Base-by-base conservation (phyloP, 2,888 invertebrate species). In the Shargacucullia verbasci region DNA sequence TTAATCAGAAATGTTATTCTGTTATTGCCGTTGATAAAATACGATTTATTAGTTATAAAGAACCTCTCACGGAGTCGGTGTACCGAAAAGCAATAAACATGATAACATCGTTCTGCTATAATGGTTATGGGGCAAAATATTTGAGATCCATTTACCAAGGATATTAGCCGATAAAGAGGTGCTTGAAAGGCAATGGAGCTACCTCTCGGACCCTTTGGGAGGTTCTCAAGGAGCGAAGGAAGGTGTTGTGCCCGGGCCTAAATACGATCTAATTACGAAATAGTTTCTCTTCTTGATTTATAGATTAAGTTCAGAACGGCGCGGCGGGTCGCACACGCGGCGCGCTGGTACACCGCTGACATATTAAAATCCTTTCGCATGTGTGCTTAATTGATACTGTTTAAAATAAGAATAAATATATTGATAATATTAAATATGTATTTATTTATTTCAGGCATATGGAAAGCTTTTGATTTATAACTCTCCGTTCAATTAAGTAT, bases 241-340 rank as follows among this genome's bases (percentile, higher is more conserved):
- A 91, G 93, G 92, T 93, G 92, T 92, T 90, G 89, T 90, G 87
- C 90, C 87, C 89, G 86, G 81, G 84, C 87, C 92, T 94, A 93
- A 94, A 94, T 91, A 88, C 93, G 92, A 94, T 94, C 94, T 94
- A 94, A 94, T 94, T 94, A 93, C 94, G 88, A 90, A 94, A 94
- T 94, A 94, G 94, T 94, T 94, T 92, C 89, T 89, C 93, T 94
- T 91, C 92, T 94, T 94, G 94, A 94, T 94, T 94, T 94, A 94
- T 94, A 93, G 93, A 91, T 91, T 87, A 92, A 94, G 93, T 94
- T 94, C 81, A 80, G 80, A 81, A 75, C 73, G 29, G 78, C n/a
- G n/a, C 73, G 29, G 70, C 71, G 87, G 87, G 87, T 83, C 85
- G 86, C 84, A 87, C 89, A 90, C 82, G 86, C 88, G 89, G 88